Conservation (phyloP, 1,140 invertebrate species). For the Orussus abietinus region DNA sequence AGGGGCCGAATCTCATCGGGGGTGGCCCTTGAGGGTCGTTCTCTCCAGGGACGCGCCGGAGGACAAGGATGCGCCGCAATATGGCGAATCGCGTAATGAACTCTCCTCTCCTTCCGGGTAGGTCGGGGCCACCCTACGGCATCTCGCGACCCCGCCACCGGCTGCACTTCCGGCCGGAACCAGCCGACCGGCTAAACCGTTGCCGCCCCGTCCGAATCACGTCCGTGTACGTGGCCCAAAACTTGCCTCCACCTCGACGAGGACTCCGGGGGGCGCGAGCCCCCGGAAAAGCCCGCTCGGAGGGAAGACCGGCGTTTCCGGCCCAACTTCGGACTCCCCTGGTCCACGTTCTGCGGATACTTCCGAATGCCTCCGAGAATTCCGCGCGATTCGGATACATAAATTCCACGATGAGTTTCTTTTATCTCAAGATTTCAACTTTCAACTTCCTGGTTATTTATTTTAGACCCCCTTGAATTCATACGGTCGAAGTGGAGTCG, state of each 20-base stretch:
- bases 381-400: no score
- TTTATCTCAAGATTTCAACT: no score
- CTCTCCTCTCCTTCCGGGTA: conserved; percentile 16
- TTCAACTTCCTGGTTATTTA: no score
- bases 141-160: conserved; percentile 17
- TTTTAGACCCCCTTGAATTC: no score
- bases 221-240: no score
- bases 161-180: conserved; percentile 27
- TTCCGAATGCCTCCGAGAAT: no score
- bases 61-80: conserved; percentile 13
- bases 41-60: not conserved
- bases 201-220: conserved; percentile 20
- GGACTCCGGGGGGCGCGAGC: conserved; percentile 14
- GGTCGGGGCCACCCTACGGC: conserved; percentile 3
- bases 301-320: not conserved
- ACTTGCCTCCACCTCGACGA: conserved; percentile 16
- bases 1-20: no score
- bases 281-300: conserved; percentile 4
- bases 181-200: conserved; percentile 22
- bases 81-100: conserved; percentile 20
- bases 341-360: no score
- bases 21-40: no score
- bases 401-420: no score
- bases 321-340: not conserved
- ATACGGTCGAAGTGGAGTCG: no score